Evolutionary conservation across 2,797 vertebrate genomes (phyloP), one percentile per base, ranked within the genome.

Genomic region (Scolopax rusticola): DNA sequence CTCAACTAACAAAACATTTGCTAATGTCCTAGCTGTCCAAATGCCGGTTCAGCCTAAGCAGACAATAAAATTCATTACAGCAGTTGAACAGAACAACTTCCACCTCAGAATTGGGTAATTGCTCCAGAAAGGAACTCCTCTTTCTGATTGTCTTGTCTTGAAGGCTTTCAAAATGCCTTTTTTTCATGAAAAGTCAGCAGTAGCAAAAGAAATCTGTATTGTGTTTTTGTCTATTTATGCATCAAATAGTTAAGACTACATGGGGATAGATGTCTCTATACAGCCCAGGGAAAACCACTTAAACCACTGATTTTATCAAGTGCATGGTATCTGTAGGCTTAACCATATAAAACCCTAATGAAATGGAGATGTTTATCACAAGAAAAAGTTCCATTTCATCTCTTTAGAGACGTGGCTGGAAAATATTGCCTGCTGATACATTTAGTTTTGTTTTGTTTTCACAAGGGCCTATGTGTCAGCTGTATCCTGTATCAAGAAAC

Each of bases 81-180:
- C 80, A 96, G 80, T 71, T 93, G 20, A 97, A 96, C 77, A 81
- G 93, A 95, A 95, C 71, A 89, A 93, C 90, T 81, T 90, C 91
- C 23, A 94, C 70, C 43, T 81, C 38, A 78, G 87, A 96, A 88
- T 15, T 68, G 43, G 45, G 89, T 95, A 96, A 95, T 83, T 92
- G 85, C 83, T 94, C 63, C 40, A 81, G 90, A 94, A 95, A 90
- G 87, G 79, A 96, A 96, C 93, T 89, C 69, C 79, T 80, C 69
- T 87, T 80, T 97, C 87, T 96, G 87, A 95, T 95, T 79, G 93
- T 94, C 87, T 84, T 92, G 88, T 93, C 92, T 96, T 87, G 91
- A 96, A 96, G 87, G 76, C 69, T 96, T 95, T 95, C 70, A 93
- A 97, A 95, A 80, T 43, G 48, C 57, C 77, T 79, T 23, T 54